Conservation (phyloP, 2,888 invertebrate genomes). For the Melieria picta region DNA sequence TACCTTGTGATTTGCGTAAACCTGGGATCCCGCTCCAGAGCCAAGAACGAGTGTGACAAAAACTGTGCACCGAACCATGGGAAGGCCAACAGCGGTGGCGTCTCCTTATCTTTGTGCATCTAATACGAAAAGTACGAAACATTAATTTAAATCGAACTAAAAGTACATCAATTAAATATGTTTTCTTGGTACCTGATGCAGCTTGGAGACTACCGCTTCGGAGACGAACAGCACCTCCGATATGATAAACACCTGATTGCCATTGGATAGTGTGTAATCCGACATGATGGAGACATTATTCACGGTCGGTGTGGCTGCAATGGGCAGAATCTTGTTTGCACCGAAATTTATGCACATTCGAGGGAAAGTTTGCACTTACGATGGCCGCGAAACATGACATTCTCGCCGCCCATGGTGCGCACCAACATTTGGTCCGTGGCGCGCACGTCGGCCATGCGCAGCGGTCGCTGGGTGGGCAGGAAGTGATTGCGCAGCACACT, state of each 20-base stretch:
- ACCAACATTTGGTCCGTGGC: conserved; percentile 68
- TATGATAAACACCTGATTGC: conserved; percentile 72
- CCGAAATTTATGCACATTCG: too few relatives aligned
- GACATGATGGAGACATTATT: conserved; percentile 72
- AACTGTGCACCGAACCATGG: conserved; percentile 76
- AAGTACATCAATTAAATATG: conserved; percentile 1
- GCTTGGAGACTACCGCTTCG: conserved; percentile 71
- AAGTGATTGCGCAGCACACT: conserved; percentile 72
- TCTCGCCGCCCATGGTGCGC: conserved; percentile 71
- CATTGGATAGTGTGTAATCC: conserved; percentile 72
- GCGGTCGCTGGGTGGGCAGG: conserved; percentile 68
- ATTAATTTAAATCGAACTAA: neutral
- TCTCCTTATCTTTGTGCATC: conserved; percentile 73
- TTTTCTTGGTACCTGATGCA: conserved; percentile 68
- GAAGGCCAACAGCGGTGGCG: conserved; percentile 72
- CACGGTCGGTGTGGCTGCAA: conserved; percentile 68
- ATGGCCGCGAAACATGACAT: conserved; percentile 70
- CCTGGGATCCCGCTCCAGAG: conserved; percentile 70
- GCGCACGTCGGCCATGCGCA: conserved; percentile 70
- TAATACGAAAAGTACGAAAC: conserved; percentile 33
- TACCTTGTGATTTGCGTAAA: conserved; percentile 70
- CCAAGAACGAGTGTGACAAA: conserved; percentile 72
- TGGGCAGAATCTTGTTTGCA: too few relatives aligned
- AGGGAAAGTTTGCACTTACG: conserved; percentile 65
- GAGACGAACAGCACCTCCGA: conserved; percentile 73